Evolutionary conservation across 2,888 invertebrate species (phyloP).

Genomic region (Zaprionus lineosus): DNA sequence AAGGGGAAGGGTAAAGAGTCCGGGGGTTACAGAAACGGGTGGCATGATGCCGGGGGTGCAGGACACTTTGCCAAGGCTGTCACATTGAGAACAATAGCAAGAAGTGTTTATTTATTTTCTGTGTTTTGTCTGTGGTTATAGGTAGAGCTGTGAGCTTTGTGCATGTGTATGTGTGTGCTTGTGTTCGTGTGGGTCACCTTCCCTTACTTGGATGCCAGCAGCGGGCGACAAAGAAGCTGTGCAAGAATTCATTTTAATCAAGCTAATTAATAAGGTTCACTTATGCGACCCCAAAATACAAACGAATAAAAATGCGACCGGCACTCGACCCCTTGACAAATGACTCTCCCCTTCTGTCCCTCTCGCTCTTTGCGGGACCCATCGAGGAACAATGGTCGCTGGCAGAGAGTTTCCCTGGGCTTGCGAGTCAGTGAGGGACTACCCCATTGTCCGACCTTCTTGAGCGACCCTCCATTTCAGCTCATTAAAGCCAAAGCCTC

Average conservation of each 20-base stretch:
- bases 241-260: slow-evolving; percentile 76
- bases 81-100: slow-evolving; percentile 50
- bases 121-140: too few species aligned
- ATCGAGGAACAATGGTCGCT: too few species aligned
- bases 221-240: slow-evolving; percentile 47
- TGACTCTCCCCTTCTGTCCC: too few species aligned
- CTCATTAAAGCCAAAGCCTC: slow-evolving; percentile 50
- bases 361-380: too few species aligned
- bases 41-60: too few species aligned
- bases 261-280: slow-evolving; percentile 75
- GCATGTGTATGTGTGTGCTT: too few species aligned
- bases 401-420: too few species aligned
- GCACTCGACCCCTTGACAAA: slow-evolving; percentile 20
- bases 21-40: background rate
- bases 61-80: slow-evolving; percentile 52
- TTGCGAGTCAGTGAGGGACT: too few species aligned
- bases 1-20: background rate
- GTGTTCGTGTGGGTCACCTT: background rate
- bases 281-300: slow-evolving; percentile 35
- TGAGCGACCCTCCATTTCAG: slow-evolving; percentile 21
- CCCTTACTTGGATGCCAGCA: slow-evolving; percentile 21
- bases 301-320: slow-evolving; percentile 30
- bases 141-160: too few species aligned
- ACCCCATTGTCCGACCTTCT: slow-evolving; percentile 8
- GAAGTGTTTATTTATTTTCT: slow-evolving; percentile 66